A percentile compares a stretch with the other conserved stretches of the same genome.
Conservation (phyloP, 1,140 invertebrate species). For the Cydia amplana region DNA sequence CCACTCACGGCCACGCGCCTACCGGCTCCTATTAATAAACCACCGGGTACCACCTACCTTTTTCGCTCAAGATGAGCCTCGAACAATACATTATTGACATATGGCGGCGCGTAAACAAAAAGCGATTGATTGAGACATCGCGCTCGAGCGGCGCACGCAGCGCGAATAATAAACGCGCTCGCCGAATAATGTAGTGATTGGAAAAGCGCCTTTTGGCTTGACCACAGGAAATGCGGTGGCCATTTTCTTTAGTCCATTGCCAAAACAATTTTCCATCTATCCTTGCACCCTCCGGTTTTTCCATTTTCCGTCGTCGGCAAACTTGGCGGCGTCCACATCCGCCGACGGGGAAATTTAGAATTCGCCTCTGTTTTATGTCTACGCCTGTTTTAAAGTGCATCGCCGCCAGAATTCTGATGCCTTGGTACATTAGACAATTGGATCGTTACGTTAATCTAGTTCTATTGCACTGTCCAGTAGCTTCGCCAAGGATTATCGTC, state of each 20-base stretch:
- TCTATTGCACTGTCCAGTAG: not conserved
- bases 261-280: conserved; percentile 77
- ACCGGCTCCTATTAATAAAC: conserved; percentile 24
- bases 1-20: conserved; percentile 16
- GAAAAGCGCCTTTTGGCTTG: conserved; percentile 74
- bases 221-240: conserved; percentile 79
- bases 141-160: conserved; percentile 46
- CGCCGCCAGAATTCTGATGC: conserved; percentile 38
- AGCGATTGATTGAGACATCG: conserved; percentile 38
- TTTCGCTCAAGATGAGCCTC: conserved; percentile 29
- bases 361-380: conserved; percentile 61
- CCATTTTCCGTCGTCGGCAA: conserved; percentile 74
- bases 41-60: conserved; percentile 6
- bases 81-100: conserved; percentile 30
- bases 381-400: conserved; percentile 10
- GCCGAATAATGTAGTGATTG: conserved; percentile 63
- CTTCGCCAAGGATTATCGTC: conserved; percentile 44
- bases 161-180: conserved; percentile 64
- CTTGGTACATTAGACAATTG: conserved; percentile 40
- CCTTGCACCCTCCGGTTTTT: conserved; percentile 64
- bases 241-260: conserved; percentile 77
- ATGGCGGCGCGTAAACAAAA: conserved; percentile 39
- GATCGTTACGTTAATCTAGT: conserved; percentile 33
- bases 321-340: conserved; percentile 66
- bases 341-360: conserved; percentile 60